Evolutionary conservation across 2,113 vertebrate genomes (phyloP).

Genomic region (Eretmochelys imbricata): DNA sequence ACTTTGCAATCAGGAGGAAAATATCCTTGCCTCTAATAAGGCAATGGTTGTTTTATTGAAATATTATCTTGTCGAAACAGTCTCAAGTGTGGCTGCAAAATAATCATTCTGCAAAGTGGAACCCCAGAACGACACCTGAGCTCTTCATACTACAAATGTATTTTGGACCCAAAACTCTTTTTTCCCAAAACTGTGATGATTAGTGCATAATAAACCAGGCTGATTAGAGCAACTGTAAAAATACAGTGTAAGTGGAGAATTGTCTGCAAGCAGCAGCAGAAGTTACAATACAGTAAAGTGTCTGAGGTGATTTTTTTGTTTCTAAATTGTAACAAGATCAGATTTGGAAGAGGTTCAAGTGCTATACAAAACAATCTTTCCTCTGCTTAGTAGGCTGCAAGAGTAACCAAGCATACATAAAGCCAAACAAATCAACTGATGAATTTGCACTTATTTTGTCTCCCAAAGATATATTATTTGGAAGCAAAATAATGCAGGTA

Average conservation of each 20-base stretch:
- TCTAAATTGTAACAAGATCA: not conserved
- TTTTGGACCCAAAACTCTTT: not conserved
- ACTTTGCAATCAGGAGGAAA: not conserved
- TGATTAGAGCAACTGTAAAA: not conserved
- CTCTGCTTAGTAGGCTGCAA: not conserved
- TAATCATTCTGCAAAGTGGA: not conserved
- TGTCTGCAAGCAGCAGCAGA: not conserved
- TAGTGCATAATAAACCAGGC: not conserved
- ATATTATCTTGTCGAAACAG: not conserved
- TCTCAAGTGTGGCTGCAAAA: not conserved
- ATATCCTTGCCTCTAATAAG: not conserved
- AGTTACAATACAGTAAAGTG: not conserved
- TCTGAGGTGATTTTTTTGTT: not conserved
- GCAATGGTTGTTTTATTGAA: not conserved
- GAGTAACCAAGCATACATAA: not conserved
- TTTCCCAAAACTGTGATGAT: not conserved
- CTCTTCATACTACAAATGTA: not conserved
- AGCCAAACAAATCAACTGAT: not conserved
- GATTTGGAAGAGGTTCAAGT: not conserved
- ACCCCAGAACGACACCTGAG: not conserved
- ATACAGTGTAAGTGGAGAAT: rapidly evolving
- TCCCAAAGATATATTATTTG: not conserved
- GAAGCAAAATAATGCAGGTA: not conserved
- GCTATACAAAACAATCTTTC: not conserved
- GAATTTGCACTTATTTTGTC: not conserved